Conservation (phyloP, 2,797 vertebrate genomes). For the Pseudochaenichthys georgianus region DNA sequence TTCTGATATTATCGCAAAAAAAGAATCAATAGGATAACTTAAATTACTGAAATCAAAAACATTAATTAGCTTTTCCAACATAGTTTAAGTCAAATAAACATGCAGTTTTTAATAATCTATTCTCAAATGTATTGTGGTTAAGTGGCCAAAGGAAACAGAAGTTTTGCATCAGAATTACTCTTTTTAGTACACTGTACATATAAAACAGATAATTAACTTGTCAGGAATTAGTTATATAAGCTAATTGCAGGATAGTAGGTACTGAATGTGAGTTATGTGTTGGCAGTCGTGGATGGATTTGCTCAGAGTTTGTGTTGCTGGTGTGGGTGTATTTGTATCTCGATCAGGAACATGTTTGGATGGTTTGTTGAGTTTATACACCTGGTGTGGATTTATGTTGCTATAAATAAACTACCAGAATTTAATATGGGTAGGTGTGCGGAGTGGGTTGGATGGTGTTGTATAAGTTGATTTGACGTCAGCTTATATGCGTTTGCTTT, state of each 20-base stretch:
- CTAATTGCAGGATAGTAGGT: constrained; percentile 1
- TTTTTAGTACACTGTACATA: not conserved
- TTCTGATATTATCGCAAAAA: not conserved
- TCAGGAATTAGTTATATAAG: constrained; percentile 4
- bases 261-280: constrained; percentile 2
- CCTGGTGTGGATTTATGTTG: constrained; percentile 5
- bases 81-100: not conserved
- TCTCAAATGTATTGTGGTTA: too few relatives aligned
- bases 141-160: not conserved
- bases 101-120: not conserved
- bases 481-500: constrained; percentile 12
- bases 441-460: constrained; percentile 32
- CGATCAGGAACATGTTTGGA: constrained; percentile 8
- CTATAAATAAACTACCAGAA: constrained; percentile 7
- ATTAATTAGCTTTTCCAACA: not conserved
- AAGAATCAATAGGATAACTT: not conserved
- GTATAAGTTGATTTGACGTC: constrained; percentile 33
- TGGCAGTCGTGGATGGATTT: constrained; percentile 12
- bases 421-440: constrained; percentile 23
- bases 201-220: not conserved
- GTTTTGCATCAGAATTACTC: not conserved
- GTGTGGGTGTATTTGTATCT: constrained; percentile 5
- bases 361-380: constrained; percentile 19
- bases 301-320: not conserved
- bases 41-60: not conserved